phyloP scores from a whole-genome alignment of 2,888 invertebrate genomes.

The Empis livida region DNA sequence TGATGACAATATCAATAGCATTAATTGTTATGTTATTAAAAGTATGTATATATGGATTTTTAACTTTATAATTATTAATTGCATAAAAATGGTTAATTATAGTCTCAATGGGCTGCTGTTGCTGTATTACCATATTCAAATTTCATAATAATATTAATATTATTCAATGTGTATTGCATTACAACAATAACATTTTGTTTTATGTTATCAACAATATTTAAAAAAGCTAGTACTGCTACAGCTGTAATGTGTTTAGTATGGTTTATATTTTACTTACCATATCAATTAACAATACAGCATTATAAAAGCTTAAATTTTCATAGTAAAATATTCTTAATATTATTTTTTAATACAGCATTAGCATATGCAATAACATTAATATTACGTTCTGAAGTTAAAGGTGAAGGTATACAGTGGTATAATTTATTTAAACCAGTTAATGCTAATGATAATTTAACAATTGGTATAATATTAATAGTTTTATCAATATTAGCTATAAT shows the following conservation, averaged over 20 bases:
- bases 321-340: constrained; percentile 48
- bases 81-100: no score
- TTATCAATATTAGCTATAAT: constrained; percentile 49
- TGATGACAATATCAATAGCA: constrained; percentile 44
- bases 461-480: constrained; percentile 62
- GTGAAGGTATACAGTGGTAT: constrained; percentile 42
- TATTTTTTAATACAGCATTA: constrained; percentile 69
- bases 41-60: constrained; percentile 34
- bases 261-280: constrained; percentile 63
- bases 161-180: constrained; percentile 55
- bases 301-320: constrained; percentile 48
- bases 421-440: constrained; percentile 48
- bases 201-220: constrained; percentile 66
- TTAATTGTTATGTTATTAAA: constrained; percentile 43
- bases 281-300: constrained; percentile 49
- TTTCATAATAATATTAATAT: constrained; percentile 53
- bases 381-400: constrained; percentile 33
- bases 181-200: constrained; percentile 66
- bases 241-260: constrained; percentile 63
- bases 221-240: constrained; percentile 67
- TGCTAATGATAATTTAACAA: constrained; percentile 52
- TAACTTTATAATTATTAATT: no score
- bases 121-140: constrained; percentile 58
- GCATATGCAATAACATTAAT: constrained; percentile 30
- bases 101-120: constrained; percentile 24